Base-by-base conservation (phyloP, 2,888 invertebrate genomes). In the Atrina japonica region DNA sequence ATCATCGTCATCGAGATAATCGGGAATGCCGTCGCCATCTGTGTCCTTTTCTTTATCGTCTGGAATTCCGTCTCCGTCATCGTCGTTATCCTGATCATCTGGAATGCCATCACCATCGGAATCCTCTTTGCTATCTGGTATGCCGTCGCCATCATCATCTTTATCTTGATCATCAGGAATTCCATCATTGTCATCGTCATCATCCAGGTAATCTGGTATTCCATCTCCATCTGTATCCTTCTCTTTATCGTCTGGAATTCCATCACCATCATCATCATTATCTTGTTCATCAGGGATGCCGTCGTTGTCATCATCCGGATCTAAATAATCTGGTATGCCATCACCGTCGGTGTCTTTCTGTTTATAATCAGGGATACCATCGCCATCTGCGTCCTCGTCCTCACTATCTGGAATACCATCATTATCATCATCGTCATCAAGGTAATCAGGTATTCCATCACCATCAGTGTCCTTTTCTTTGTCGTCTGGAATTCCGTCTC, bases 181-280 rank as follows among this genome's bases (percentile, higher is more conserved):
- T 7, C 86, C 86, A 73, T 87, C 84, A 6, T 83, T 83, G 67
- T 88, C 84, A 55, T 81, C 83, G 58, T 86, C 85, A 41, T 80
- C 67, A 9, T 86, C 83, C 9, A 78, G 25, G 58, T 82, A 65
- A 69, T 88, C 86, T 18, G 85, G 83, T 1, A 86, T 82, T 1
- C 89, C 89, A 73, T 89, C 88, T 29, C 86, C 86, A 72, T 89
- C 88, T 14, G 76, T 77, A 66, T 88, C 88, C 35, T 79, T 56
- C 41, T 85, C 82, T 35, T 73, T 55, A 49, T 83, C 66, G 61
- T 86, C 81, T 5, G 83, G 82, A 58, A 87, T 86, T 14, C 86
- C 86, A 67, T 85, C 85, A 41, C 63, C 58, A 66, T 86, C 84
- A 65, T 76, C 76, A 65, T 85, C 83, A 16, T 81, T 76, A 41